phyloP scores from a whole-genome alignment of 1,140 invertebrate genomes.

The Nephotettix cincticeps region DNA sequence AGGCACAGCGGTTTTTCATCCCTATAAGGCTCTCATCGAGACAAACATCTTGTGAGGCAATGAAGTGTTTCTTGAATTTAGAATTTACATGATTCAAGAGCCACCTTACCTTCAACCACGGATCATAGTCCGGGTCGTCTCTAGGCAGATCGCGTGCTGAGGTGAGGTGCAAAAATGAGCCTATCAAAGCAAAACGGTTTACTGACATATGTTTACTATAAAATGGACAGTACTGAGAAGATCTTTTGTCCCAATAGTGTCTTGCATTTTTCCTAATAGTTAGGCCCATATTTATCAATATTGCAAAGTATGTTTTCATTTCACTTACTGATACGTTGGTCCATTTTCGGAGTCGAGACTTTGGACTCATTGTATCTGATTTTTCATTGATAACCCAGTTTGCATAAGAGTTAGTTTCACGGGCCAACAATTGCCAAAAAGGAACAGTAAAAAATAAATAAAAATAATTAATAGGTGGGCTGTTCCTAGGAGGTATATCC shows the following conservation, averaged over 20 bases:
- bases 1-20: too few species aligned
- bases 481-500: not conserved
- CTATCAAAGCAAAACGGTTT: not conserved
- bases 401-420: constrained; percentile 15
- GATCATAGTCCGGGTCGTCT: not conserved
- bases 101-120: not conserved
- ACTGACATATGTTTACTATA: not conserved
- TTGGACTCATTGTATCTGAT: not conserved
- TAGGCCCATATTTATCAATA: not conserved
- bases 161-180: not conserved
- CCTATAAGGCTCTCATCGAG: not conserved
- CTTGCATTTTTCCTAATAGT: not conserved
- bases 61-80: not conserved
- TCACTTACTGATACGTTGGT: not conserved
- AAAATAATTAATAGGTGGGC: too few species aligned
- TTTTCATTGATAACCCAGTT: not conserved
- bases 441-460: not conserved
- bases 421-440: too few species aligned
- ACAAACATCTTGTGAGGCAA: not conserved
- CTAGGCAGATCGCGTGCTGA: not conserved
- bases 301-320: not conserved
- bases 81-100: not conserved
- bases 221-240: not conserved
- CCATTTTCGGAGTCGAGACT: not conserved
- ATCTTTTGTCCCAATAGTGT: not conserved